Evolutionary conservation across 2,888 invertebrate species (phyloP), one percentile per base, ranked within the genome.

Genomic region (Parnassius smintheus): DNA sequence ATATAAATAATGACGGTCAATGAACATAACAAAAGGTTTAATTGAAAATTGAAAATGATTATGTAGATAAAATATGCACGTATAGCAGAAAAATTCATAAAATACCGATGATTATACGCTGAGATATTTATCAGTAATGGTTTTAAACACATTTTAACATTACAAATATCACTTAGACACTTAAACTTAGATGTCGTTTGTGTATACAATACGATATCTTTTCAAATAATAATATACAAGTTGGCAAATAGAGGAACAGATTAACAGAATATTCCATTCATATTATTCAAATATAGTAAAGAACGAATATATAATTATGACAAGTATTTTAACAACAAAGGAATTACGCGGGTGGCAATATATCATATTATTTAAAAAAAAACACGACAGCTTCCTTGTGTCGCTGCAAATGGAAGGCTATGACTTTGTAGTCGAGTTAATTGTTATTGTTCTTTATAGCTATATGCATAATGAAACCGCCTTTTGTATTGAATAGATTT

Each of bases 351-450:
- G 61, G 72, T 67, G 62, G 64, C 71, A 73, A 69, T 69, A 70
- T 45, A 35, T 35, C 1, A 55, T 70, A 72, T 68, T 70, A 69
- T 73, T 72, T 1, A 70, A 66, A 69, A 69, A 71, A 64, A 59
- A 56, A 52, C 62, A 65, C 66, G 45, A 61, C 53, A 42, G 64
- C 71, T 74, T 75, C 74, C 72, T 71, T 69, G 65, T 75, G 68
- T 70, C 41, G 64, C 57, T 45, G 59, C 61, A 62, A 44, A 60
- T 65, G 66, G 68, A 65, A 66, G 65, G 66, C 66, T 63, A 45
- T 46, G 65, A 61, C 45, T 66, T 13, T 61, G 65, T 60, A 52
- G 61, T 49, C 44, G 49, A 22, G 45, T 54, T 65, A 61, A 61
- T 65, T 61, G 58, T 63, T 61, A 55, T 56, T 60, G 57, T 35